Evolutionary conservation across 1,140 invertebrate genomes (phyloP).

Genomic region (Drosophila rhopaloa): DNA sequence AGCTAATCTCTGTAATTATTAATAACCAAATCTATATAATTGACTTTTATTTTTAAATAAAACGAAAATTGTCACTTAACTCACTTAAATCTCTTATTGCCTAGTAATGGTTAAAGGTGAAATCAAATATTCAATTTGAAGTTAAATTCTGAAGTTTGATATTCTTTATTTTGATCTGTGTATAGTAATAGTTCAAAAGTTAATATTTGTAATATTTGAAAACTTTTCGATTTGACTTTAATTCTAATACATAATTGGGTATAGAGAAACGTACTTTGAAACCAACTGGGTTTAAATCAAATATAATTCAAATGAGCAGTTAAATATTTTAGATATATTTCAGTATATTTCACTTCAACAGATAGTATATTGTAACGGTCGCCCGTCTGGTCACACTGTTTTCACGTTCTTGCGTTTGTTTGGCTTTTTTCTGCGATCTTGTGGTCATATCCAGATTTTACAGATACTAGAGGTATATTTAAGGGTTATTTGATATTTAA

Average conservation of each 20-base stretch:
- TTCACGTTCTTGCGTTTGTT: constrained; percentile 19
- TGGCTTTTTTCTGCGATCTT: constrained; percentile 23
- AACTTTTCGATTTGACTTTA: too few relatives aligned
- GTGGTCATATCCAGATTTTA: constrained; percentile 4
- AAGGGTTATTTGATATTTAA: constrained; percentile 1
- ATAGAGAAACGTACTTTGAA: too few relatives aligned
- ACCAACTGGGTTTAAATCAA: background rate
- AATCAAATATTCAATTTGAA: too few relatives aligned
- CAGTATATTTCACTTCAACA: background rate
- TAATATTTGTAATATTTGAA: too few relatives aligned
- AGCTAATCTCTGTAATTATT: constrained; percentile 35
- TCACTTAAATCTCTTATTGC: too few relatives aligned
- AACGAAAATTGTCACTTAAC: constrained; percentile 17
- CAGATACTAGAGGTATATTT: constrained; percentile 8
- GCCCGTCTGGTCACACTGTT: constrained; percentile 14
- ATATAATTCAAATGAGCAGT: background rate
- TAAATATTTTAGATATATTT: background rate
- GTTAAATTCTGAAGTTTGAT: too few relatives aligned
- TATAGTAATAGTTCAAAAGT: too few relatives aligned
- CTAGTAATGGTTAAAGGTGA: too few relatives aligned
- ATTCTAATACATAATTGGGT: too few relatives aligned
- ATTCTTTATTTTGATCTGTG: too few relatives aligned
- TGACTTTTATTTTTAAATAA: constrained; percentile 40
- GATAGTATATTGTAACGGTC: constrained; percentile 22
- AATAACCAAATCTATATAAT: constrained; percentile 30